Evolutionary conservation across 2,797 vertebrate species (phyloP).

Genomic region (Hemibagrus guttatus): DNA sequence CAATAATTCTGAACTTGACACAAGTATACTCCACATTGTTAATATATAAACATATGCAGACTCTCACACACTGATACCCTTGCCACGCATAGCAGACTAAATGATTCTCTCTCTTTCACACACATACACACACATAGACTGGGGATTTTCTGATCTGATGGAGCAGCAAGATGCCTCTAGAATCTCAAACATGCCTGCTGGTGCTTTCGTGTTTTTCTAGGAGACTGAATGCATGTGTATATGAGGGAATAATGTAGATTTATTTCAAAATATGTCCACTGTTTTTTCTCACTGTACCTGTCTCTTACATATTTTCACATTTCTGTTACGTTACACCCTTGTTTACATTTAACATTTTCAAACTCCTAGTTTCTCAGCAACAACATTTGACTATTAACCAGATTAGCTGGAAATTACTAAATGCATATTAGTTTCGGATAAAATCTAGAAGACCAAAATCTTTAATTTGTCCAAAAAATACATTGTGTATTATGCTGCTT

Average conservation of each 20-base stretch:
- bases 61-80: background rate
- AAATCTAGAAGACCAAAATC: background rate
- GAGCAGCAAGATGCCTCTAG: background rate
- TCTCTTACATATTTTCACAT: background rate
- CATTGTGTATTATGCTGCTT: background rate
- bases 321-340: background rate
- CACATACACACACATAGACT: background rate
- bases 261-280: background rate
- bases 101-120: background rate
- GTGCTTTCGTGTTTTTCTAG: background rate
- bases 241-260: background rate
- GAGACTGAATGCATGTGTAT: background rate
- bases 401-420: too few species aligned
- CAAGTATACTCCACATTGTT: background rate
- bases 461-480: background rate
- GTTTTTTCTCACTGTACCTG: background rate
- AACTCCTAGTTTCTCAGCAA: background rate
- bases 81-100: background rate
- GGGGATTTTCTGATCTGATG: background rate
- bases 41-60: background rate
- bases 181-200: conserved; percentile 15
- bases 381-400: background rate
- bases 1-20: background rate
- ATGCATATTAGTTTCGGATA: background rate
- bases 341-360: background rate